A percentile compares a stretch with the other conserved stretches of the same genome.
phyloP scores from a whole-genome alignment of 2,797 vertebrate species.

The Cyclopterus lumpus region DNA sequence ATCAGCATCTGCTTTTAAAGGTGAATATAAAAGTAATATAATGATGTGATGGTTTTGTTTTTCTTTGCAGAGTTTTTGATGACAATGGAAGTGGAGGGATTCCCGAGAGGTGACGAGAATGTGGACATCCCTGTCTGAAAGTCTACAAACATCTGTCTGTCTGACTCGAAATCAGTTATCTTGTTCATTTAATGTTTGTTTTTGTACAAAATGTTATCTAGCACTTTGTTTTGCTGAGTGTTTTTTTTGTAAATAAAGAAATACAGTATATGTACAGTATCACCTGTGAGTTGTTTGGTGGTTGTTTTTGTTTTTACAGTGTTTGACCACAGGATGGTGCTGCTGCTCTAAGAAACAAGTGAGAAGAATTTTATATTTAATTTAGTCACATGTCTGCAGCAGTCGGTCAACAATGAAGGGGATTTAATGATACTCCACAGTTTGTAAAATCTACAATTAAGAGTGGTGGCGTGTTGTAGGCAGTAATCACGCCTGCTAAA shows the following conservation, averaged over 20 bases:
- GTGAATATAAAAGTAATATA: background rate
- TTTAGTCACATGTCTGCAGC: background rate
- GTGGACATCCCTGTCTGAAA: constrained; percentile 80
- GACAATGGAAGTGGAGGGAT: constrained; percentile 88
- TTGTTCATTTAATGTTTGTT: constrained; percentile 9
- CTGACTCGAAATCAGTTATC: too few relatives aligned
- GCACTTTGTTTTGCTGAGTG: constrained; percentile 31
- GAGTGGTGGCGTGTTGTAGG: background rate
- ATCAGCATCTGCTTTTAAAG: too few relatives aligned
- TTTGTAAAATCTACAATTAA: background rate
- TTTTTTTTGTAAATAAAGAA: constrained; percentile 60
- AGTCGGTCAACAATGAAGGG: background rate
- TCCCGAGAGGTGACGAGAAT: constrained; percentile 82
- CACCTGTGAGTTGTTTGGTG: background rate
- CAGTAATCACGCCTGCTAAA: background rate
- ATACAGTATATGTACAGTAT: constrained; percentile 1
- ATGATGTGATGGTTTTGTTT: constrained; percentile 7
- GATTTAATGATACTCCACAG: too few relatives aligned
- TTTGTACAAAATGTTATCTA: constrained; percentile 27
- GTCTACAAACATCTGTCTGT: background rate
- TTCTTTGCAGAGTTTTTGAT: constrained; percentile 87
- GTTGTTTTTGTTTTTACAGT: background rate
- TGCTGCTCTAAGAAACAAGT: background rate
- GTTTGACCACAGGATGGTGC: constrained; percentile 12
- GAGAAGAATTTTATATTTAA: background rate